phyloP scores from a whole-genome alignment of 1,140 invertebrate species.

The Polyergus mexicanus region DNA sequence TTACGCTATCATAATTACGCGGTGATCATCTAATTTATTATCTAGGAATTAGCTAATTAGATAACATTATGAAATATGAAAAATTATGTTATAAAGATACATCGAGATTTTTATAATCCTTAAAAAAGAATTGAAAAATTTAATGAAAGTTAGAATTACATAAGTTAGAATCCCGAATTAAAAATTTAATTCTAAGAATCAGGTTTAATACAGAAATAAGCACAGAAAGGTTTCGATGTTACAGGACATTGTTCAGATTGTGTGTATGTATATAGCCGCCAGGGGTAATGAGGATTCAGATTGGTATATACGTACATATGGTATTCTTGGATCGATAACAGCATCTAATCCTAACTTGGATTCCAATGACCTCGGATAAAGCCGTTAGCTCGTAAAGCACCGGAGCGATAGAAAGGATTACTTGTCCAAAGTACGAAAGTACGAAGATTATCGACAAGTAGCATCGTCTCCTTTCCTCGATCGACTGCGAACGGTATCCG shows the following conservation, averaged over 20 bases:
- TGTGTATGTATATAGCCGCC: slow-evolving; percentile 47
- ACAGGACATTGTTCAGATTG: slow-evolving; percentile 1
- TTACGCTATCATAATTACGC: background rate
- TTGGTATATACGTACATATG: slow-evolving; percentile 28
- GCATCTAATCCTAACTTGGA: slow-evolving; percentile 74
- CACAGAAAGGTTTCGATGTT: slow-evolving; percentile 31
- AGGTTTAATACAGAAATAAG: slow-evolving; percentile 48
- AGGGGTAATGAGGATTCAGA: slow-evolving; percentile 74
- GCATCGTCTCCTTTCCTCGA: slow-evolving; percentile 39
- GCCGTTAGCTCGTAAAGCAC: slow-evolving; percentile 40
- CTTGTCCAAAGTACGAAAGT: slow-evolving; percentile 37
- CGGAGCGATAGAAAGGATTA: slow-evolving; percentile 26
- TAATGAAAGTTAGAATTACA: background rate
- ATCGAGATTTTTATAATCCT: slow-evolving; percentile 5
- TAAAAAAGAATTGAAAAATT: background rate
- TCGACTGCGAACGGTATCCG: slow-evolving; percentile 39
- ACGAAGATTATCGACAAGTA: slow-evolving; percentile 52
- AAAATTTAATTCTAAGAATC: background rate
- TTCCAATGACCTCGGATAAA: slow-evolving; percentile 46
- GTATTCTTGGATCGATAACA: slow-evolving; percentile 73
- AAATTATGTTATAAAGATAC: background rate
- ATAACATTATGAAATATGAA: background rate
- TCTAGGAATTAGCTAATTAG: background rate
- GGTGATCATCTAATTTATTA: background rate
- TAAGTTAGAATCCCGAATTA: background rate